Conservation (phyloP, 2,113 vertebrate genomes). For the Ceuthmochares aereus region DNA sequence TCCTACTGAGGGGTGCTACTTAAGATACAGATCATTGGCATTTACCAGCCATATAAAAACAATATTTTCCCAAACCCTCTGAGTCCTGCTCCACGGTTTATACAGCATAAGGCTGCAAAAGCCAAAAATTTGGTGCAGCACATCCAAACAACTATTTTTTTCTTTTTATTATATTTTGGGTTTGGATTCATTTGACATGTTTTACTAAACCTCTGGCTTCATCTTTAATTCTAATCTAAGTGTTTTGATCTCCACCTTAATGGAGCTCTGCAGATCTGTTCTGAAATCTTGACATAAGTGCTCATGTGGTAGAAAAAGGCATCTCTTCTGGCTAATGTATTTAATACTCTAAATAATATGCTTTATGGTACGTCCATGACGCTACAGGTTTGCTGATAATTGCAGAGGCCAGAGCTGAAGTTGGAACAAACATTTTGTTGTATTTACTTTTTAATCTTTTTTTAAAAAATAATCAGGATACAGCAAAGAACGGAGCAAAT, state of each 20-base stretch:
- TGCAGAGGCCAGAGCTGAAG: neutral
- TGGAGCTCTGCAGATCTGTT: neutral
- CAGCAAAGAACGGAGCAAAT: neutral
- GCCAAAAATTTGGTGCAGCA: neutral
- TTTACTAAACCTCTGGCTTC: neutral
- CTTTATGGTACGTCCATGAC: neutral
- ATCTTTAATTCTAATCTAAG: neutral
- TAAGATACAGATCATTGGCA: slow-evolving; percentile 51
- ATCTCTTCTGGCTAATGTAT: neutral
- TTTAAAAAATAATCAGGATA: neutral
- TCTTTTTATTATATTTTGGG: neutral
- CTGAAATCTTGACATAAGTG: neutral
- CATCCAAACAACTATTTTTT: neutral
- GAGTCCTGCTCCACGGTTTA: slow-evolving; percentile 23
- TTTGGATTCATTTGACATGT: neutral
- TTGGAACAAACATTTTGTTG: neutral
- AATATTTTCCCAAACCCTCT: slow-evolving; percentile 56
- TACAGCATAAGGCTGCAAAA: slow-evolving; percentile 13
- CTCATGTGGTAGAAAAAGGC: neutral
- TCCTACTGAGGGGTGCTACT: slow-evolving; percentile 12
- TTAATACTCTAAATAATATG: neutral
- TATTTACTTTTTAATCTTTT: neutral
- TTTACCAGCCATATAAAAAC: slow-evolving; percentile 60
- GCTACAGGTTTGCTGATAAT: neutral
- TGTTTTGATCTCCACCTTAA: neutral